phyloP scores from a whole-genome alignment of 2,888 invertebrate genomes.

The Spisula subtruncata region DNA sequence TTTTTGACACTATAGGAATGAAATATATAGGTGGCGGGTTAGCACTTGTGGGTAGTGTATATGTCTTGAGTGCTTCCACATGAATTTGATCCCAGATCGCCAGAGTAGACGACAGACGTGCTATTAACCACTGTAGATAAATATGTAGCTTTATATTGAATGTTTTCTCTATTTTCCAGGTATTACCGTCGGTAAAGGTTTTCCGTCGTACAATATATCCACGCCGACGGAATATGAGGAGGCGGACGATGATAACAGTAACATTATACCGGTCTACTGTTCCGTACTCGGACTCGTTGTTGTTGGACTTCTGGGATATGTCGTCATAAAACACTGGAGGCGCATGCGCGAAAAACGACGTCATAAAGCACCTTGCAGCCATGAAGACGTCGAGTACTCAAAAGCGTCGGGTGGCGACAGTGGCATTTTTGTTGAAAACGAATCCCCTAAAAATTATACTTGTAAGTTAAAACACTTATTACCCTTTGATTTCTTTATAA shows the following conservation, averaged over 20 bases:
- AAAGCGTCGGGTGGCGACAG: slow-evolving; percentile 82
- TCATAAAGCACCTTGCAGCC: slow-evolving; percentile 75
- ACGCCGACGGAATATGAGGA: slow-evolving; percentile 54
- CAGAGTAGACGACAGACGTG: no score
- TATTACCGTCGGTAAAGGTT: slow-evolving; percentile 51
- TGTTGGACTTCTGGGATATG: slow-evolving; percentile 85
- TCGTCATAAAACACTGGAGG: slow-evolving; percentile 84
- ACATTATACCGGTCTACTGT: slow-evolving; percentile 86
- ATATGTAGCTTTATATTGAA: no score
- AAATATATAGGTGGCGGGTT: no score
- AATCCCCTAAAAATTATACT: slow-evolving; percentile 73
- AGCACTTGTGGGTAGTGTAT: no score
- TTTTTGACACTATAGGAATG: no score
- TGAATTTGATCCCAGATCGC: no score
- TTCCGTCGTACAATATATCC: slow-evolving; percentile 40
- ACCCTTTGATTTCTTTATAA: no score
- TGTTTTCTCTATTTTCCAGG: slow-evolving; percentile 44
- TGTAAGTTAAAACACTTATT: slow-evolving; percentile 64
- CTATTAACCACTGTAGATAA: no score
- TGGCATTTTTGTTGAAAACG: slow-evolving; percentile 82
- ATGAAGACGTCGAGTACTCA: slow-evolving; percentile 82
- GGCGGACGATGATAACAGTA: slow-evolving; percentile 70
- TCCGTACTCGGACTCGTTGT: slow-evolving; percentile 85
- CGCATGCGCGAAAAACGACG: slow-evolving; percentile 77
- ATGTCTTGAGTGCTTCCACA: no score